Percentiles rank a stretch among this genome's conserved stretches.
Evolutionary conservation across 2,113 vertebrate genomes (phyloP).

Genomic region (Rhea pennata): DNA sequence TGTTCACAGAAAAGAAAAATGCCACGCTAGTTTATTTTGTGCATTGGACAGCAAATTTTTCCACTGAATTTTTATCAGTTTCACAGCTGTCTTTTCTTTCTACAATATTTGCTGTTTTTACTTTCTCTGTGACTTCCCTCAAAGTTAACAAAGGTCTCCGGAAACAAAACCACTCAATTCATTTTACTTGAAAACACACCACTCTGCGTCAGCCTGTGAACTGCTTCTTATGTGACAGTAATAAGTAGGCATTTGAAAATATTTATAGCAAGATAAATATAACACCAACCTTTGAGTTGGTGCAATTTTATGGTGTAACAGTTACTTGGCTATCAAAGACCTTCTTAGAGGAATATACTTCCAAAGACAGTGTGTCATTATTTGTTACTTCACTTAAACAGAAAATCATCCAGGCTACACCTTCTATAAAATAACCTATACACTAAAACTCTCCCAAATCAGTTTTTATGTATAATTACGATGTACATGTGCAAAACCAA

Average conservation of each 20-base stretch:
- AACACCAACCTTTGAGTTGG: slow-evolving; percentile 48
- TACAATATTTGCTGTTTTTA: no score
- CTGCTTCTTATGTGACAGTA: background rate
- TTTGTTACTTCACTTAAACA: background rate
- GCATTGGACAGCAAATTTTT: background rate
- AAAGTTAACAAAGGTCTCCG: background rate
- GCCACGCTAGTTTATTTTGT: background rate
- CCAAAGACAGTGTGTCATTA: background rate
- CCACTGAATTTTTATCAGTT: background rate
- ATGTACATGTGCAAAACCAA: background rate
- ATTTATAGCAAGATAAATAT: slow-evolving; percentile 63
- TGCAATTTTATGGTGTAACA: background rate
- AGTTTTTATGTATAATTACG: background rate
- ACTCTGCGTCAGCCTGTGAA: background rate
- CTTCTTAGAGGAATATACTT: slow-evolving; percentile 6
- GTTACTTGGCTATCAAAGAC: background rate
- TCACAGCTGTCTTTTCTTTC: background rate
- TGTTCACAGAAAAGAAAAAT: background rate
- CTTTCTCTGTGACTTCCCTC: background rate
- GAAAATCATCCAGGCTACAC: background rate
- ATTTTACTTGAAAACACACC: background rate
- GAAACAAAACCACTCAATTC: background rate
- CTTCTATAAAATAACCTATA: no score
- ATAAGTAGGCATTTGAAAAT: slow-evolving; percentile 19
- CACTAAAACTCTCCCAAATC: background rate